A percentile compares a stretch with the other conserved stretches of the same genome.
phyloP scores from a whole-genome alignment of 2,888 invertebrate genomes.

The Drosophila kuntzei region DNA sequence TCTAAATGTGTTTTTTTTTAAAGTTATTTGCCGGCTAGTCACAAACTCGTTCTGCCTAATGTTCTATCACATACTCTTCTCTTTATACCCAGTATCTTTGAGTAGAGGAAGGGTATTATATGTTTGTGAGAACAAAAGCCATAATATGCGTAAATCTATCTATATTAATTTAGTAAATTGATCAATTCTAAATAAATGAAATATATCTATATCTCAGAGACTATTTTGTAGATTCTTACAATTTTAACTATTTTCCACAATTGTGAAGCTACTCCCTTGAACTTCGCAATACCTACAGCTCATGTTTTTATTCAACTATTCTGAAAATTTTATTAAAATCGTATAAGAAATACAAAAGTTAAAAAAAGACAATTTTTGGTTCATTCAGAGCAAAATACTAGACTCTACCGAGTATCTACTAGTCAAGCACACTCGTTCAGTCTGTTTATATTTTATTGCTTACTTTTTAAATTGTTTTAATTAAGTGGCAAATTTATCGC shows the following conservation, averaged over 20 bases:
- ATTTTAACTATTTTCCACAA: background rate
- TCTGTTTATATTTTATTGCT: conserved; percentile 6
- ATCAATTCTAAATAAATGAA: too few relatives aligned
- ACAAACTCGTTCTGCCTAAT: conserved; percentile 53
- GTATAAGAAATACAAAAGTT: background rate
- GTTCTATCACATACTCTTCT: conserved; percentile 27
- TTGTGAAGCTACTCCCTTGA: background rate
- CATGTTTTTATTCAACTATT: background rate
- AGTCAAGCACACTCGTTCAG: background rate
- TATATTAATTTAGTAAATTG: too few relatives aligned
- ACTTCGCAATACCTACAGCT: background rate
- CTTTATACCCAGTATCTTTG: background rate
- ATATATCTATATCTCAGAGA: too few relatives aligned
- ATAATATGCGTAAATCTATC: too few relatives aligned
- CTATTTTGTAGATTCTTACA: too few relatives aligned
- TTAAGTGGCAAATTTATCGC: conserved; percentile 67
- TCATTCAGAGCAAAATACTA: background rate
- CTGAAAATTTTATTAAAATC: background rate
- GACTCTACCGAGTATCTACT: background rate
- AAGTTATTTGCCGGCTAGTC: conserved; percentile 37
- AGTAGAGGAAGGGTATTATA: background rate
- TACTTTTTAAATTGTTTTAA: conserved; percentile 51
- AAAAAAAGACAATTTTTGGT: too few relatives aligned
- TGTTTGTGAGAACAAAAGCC: background rate
- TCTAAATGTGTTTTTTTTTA: conserved; percentile 16